Evolutionary conservation across 2,888 invertebrate genomes (phyloP).

Genomic region (Idaea straminata): DNA sequence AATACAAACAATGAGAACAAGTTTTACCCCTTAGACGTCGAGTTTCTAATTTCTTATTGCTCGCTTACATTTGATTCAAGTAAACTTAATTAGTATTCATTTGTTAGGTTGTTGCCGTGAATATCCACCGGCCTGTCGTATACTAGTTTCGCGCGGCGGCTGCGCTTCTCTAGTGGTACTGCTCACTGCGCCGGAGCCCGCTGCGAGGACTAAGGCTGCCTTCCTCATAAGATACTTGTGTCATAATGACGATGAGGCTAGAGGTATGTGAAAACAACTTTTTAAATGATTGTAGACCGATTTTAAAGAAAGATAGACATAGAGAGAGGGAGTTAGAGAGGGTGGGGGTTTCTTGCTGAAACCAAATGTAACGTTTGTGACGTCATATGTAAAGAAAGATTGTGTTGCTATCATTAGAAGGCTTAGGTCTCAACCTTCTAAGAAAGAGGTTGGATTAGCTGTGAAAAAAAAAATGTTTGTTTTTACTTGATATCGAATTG

Average conservation of each 20-base stretch:
- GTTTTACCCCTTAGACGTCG: neutral
- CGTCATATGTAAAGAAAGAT: neutral
- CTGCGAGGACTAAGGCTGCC: slow-evolving; percentile 85
- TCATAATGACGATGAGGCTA: slow-evolving; percentile 70
- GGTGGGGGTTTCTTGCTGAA: neutral
- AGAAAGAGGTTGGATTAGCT: too few relatives aligned
- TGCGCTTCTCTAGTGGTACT: slow-evolving; percentile 82
- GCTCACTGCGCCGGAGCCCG: slow-evolving; percentile 78
- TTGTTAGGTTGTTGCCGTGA: slow-evolving; percentile 84
- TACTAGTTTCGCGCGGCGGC: slow-evolving; percentile 83
- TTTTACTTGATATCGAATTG: too few relatives aligned
- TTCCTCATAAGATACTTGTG: slow-evolving; percentile 85
- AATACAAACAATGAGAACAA: neutral
- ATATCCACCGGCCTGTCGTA: slow-evolving; percentile 79
- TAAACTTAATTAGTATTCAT: slow-evolving; percentile 26
- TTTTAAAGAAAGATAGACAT: too few relatives aligned
- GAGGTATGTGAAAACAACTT: slow-evolving; percentile 57
- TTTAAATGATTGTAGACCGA: too few relatives aligned
- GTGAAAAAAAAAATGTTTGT: too few relatives aligned
- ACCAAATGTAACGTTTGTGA: neutral
- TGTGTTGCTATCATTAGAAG: too few relatives aligned
- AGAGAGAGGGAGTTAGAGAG: too few relatives aligned
- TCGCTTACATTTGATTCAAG: slow-evolving; percentile 69
- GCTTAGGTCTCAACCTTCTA: too few relatives aligned
- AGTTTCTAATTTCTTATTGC: neutral